Conservation (phyloP, 2,797 vertebrate genomes). For the Xenops minutus region DNA sequence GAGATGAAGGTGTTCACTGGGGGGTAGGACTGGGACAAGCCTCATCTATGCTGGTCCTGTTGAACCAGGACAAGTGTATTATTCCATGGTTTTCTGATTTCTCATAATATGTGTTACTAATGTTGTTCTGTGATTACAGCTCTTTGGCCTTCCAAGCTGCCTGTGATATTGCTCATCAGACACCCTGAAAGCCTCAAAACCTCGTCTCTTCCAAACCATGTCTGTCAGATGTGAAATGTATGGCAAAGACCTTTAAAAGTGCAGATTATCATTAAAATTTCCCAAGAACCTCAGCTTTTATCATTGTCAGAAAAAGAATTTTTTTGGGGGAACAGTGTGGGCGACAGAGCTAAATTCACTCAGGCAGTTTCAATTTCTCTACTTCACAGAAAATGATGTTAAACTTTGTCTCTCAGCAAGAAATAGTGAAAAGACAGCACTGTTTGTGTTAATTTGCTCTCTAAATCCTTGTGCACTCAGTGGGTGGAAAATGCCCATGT, state of each 20-base stretch:
- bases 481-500: fast-evolving
- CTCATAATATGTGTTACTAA: neutral
- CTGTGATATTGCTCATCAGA: neutral
- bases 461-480: neutral
- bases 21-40: neutral
- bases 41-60: neutral
- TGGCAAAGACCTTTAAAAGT: neutral
- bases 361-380: neutral
- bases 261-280: neutral
- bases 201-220: fast-evolving
- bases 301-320: neutral
- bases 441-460: neutral
- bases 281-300: neutral
- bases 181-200: neutral
- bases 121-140: neutral
- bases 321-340: neutral
- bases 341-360: neutral
- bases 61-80: neutral
- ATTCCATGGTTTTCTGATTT: neutral
- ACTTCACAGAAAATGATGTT: neutral
- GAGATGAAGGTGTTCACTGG: fast-evolving
- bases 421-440: neutral
- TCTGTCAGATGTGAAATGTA: neutral
- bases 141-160: neutral
- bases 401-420: neutral